A percentile compares a stretch with the other conserved stretches of the same genome.
Conservation (phyloP, 1,140 invertebrate species). For the Brachionus asplanchnoidis region DNA sequence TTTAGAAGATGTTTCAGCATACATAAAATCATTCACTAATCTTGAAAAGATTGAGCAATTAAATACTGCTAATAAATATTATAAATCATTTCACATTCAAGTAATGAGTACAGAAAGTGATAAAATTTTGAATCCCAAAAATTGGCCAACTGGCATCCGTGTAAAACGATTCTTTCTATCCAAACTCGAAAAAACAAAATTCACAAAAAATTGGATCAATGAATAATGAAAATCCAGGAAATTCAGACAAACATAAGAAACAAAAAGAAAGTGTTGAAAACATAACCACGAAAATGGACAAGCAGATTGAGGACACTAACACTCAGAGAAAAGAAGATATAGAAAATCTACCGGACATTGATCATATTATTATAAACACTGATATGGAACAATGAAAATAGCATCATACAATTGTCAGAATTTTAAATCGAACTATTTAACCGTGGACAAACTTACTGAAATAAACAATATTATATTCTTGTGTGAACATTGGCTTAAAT, state of each 20-base stretch:
- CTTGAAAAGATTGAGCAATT: not conserved
- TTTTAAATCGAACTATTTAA: constrained; percentile 1
- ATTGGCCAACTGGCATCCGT: not conserved
- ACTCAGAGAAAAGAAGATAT: not conserved
- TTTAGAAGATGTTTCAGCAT: not conserved
- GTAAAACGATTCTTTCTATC: not conserved
- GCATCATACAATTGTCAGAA: not conserved
- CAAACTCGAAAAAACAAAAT: not conserved
- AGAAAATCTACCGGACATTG: not conserved
- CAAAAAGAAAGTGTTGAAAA: not conserved
- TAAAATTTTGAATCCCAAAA: not conserved
- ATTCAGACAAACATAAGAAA: not conserved
- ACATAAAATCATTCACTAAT: not conserved
- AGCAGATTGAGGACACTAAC: not conserved
- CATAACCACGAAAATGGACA: no score
- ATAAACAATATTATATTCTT: not conserved
- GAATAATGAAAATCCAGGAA: not conserved
- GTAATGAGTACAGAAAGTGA: not conserved
- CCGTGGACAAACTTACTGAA: not conserved
- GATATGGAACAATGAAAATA: not conserved
- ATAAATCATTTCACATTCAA: constrained; percentile 5
- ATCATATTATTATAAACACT: not conserved
- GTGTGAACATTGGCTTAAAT: not conserved
- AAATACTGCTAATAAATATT: not conserved
- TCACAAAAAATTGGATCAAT: not conserved